These are phyloP conservation scores for Zosterops pallidus DNA, from an alignment of 2,113 vertebrate genomes.

Conservation along the genomic window DNA sequence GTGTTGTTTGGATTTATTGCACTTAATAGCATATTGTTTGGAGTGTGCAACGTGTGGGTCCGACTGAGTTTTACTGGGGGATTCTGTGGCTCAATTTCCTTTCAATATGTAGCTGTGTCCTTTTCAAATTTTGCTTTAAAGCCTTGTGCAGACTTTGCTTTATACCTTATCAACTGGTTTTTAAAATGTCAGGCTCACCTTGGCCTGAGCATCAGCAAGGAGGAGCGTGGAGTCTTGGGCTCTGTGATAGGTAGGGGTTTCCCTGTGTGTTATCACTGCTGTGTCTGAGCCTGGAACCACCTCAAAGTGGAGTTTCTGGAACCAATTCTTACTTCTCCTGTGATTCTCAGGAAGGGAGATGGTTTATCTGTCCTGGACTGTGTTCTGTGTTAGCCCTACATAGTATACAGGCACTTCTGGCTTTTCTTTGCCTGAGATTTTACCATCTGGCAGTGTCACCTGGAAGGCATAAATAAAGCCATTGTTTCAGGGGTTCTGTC, in stretches of 20 bases:
- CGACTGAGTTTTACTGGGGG: neutral
- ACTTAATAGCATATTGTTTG: conserved; percentile 37
- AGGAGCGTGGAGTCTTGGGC: neutral
- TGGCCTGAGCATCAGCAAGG: neutral
- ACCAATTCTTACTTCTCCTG: neutral
- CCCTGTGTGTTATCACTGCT: neutral
- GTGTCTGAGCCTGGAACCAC: neutral
- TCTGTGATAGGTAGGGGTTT: neutral
- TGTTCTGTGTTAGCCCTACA: neutral
- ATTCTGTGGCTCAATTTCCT: conserved; percentile 54
- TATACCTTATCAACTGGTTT: neutral
- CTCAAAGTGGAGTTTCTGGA: neutral
- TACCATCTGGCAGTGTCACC: conserved; percentile 35
- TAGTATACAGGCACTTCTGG: neutral
- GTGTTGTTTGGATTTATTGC: conserved; percentile 46
- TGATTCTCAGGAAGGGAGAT: neutral
- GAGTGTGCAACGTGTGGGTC: conserved; percentile 10
- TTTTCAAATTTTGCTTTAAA: conserved; percentile 32
- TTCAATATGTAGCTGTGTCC: conserved; percentile 4
- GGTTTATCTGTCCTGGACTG: neutral
- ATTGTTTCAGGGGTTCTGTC: neutral
- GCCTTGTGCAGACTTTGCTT: neutral
- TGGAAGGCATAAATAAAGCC: conserved; percentile 44
- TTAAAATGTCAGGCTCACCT: neutral
- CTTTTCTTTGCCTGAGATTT: neutral